Percentiles rank a stretch among this genome's conserved stretches.
Evolutionary conservation across 37 sponge, comb jelly and placozoan genomes (phyloP).

Genomic region (Agelas oroides): DNA sequence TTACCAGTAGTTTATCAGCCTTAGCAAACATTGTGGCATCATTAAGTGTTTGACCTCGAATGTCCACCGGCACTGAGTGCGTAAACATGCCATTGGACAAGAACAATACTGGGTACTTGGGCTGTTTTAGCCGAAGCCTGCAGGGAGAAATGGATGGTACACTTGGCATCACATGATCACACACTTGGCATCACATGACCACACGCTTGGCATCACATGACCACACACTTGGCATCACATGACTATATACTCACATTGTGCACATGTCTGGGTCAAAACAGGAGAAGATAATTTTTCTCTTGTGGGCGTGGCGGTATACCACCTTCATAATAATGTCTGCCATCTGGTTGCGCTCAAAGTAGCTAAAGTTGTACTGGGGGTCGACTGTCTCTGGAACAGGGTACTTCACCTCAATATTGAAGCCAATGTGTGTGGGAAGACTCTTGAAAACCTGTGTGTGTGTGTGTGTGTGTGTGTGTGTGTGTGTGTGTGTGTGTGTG

Average conservation of each 20-base stretch:
- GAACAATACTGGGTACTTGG: conserved; percentile 44
- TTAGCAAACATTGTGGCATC: conserved; percentile 28
- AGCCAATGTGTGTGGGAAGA: conserved; percentile 41
- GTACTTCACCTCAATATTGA: conserved; percentile 65
- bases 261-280: conserved; percentile 44
- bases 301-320: conserved; percentile 7
- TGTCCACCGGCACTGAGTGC: not conserved
- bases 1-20: conserved; percentile 34
- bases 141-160: not conserved
- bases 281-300: conserved; percentile 40
- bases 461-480: too few relatives aligned
- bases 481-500: too few relatives aligned
- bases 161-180: not conserved
- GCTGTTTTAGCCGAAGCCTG: conserved; percentile 28
- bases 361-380: not conserved
- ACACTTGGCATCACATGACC: not conserved
- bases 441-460: conserved; percentile 22
- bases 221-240: not conserved
- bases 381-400: conserved; percentile 22
- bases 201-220: not conserved
- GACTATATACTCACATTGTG: conserved; percentile 28
- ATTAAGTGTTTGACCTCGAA: not conserved
- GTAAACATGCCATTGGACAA: not conserved
- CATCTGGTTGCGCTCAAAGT: conserved; percentile 53
- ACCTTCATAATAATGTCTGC: conserved; percentile 25